Evolutionary conservation across 2,888 invertebrate genomes (phyloP), one percentile per base, ranked within the genome.

Genomic region (Spodoptera littoralis): DNA sequence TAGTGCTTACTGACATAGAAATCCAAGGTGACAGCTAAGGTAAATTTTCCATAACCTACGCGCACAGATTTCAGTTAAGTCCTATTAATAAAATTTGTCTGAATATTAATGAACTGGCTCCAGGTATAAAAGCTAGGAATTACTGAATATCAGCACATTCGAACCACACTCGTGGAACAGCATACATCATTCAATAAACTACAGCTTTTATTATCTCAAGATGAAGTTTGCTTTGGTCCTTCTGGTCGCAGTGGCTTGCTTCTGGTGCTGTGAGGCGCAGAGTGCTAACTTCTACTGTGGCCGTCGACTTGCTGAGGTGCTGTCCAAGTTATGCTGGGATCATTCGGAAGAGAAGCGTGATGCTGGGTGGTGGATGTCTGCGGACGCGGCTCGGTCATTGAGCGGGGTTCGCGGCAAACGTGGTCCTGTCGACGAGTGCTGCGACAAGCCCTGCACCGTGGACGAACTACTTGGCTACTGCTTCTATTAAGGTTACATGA

Each of bases 351-450:
- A 53, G n/a, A 77, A 77, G 45, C 63, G 65, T 5, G 63, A 58
- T 59, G 48, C 58, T 9, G 72, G 62, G 3, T 68, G 60, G 66
- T 69, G 68, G 77, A 42, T 24, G 41, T 36, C 43, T 5, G 42
- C 52, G 12, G 30, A 56, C 0, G 47, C 58, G 11, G 59, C 47
- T 6, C 51, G 42, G 18, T 45, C 60, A 22, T 47, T 63, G 56
- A 69, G 36, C 49, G 65, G 60, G 2, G 3, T 44, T 64, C 83
- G 77, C 1, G 80, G 57, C 53, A 79, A 70, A 36, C 69, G 73
- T 0, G 80, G 81, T 0, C 66, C 81, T 0, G 79, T 78, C 2
- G 63, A 78, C 11, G 85, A 86, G 55, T 86, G 85, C 73, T 86
- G 86, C 50, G 70, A 69, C 1, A 82, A 84, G 8, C 60, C 84